Conservation (phyloP, 2,113 vertebrate species). For the Psilopogon haemacephalus region DNA sequence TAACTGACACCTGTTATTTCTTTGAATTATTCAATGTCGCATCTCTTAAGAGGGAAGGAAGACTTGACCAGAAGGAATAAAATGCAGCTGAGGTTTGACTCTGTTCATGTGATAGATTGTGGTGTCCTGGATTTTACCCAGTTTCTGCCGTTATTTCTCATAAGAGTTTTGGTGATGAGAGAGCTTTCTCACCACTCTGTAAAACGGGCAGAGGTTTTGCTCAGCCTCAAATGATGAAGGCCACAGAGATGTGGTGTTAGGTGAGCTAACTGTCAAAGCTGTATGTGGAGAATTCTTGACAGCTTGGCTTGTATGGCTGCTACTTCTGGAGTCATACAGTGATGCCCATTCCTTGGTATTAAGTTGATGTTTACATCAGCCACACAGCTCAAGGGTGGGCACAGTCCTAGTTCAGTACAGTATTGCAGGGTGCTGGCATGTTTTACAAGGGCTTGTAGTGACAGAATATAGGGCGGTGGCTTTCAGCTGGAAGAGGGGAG, state of each 20-base stretch:
- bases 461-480: too few relatives aligned
- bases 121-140: background rate
- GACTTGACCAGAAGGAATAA: background rate
- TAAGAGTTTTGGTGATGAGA: too few relatives aligned
- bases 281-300: accelerated
- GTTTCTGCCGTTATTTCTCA: accelerated
- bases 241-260: accelerated
- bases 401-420: background rate
- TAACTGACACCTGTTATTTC: background rate
- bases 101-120: background rate
- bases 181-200: background rate
- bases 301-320: too few relatives aligned
- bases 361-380: background rate
- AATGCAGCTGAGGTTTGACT: accelerated
- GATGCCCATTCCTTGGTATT: accelerated
- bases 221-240: background rate
- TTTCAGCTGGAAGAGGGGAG: too few relatives aligned
- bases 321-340: accelerated
- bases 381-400: accelerated
- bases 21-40: background rate
- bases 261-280: background rate
- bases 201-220: background rate
- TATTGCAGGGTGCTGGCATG: background rate
- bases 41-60: background rate
- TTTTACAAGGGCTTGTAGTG: too few relatives aligned